phyloP scores from a whole-genome alignment of 2,797 vertebrate genomes.

The Antrozous pallidus region DNA sequence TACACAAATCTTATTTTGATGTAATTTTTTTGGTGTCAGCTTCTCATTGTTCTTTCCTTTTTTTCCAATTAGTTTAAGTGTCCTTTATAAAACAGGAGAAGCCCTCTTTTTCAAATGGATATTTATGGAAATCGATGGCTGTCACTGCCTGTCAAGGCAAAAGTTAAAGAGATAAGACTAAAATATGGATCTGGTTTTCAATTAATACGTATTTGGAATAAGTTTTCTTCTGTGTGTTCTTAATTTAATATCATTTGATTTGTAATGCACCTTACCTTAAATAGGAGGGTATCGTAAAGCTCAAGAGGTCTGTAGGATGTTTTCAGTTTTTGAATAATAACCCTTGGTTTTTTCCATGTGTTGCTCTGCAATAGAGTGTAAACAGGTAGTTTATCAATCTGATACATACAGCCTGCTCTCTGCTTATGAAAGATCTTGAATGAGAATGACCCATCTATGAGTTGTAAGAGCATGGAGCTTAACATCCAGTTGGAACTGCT shows the following conservation, averaged over 20 bases:
- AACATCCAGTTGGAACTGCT: background rate
- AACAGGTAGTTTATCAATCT: background rate
- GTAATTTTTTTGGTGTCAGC: background rate
- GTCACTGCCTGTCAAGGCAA: background rate
- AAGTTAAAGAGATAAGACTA: background rate
- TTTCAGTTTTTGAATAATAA: slow-evolving; percentile 5
- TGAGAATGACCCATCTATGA: background rate
- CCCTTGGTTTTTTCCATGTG: background rate
- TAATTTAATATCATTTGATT: background rate
- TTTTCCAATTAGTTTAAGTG: background rate
- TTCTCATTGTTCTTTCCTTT: background rate
- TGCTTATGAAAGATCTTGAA: background rate
- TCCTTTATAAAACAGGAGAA: slow-evolving; percentile 13
- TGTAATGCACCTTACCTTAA: background rate
- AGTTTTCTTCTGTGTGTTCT: slow-evolving; percentile 1
- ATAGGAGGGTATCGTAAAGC: background rate
- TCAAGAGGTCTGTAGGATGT: background rate
- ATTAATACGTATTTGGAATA: background rate
- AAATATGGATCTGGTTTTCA: background rate
- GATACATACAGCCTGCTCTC: background rate
- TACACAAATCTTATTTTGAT: slow-evolving; percentile 4
- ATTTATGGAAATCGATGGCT: background rate
- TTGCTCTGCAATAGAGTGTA: background rate
- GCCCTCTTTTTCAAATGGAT: slow-evolving; percentile 19
- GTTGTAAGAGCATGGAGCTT: background rate